Conservation (phyloP, 1,140 invertebrate species). For the Yoshiicerus persimilis region DNA sequence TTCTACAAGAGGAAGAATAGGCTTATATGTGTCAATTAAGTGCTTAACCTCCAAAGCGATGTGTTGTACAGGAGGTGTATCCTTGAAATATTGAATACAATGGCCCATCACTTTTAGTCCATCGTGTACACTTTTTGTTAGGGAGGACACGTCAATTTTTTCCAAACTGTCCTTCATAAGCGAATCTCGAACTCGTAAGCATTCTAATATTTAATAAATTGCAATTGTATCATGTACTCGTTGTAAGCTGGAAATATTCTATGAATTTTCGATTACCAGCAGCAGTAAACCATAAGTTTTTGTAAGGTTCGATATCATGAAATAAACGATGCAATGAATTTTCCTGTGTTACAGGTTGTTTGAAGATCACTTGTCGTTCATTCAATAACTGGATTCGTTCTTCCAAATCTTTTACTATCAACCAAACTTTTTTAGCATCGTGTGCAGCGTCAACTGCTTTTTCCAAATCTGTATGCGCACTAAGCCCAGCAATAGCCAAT, state of each 20-base stretch:
- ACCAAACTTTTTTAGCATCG: slow-evolving; percentile 69
- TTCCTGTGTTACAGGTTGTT: slow-evolving; percentile 67
- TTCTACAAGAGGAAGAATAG: slow-evolving; percentile 69
- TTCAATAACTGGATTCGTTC: slow-evolving; percentile 67
- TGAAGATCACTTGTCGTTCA: slow-evolving; percentile 71
- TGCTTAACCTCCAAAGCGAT: slow-evolving; percentile 63
- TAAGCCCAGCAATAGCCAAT: slow-evolving; percentile 56
- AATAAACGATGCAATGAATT: slow-evolving; percentile 67
- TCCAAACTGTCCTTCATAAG: slow-evolving; percentile 58
- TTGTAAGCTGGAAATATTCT: background rate
- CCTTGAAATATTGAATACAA: slow-evolving; percentile 23
- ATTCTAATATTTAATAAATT: slow-evolving; percentile 61
- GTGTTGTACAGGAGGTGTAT: slow-evolving; percentile 47
- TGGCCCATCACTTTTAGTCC: slow-evolving; percentile 54
- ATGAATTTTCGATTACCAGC: slow-evolving; percentile 57
- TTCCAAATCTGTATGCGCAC: slow-evolving; percentile 54
- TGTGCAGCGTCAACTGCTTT: slow-evolving; percentile 71
- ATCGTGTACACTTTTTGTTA: slow-evolving; percentile 68
- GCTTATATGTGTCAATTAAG: slow-evolving; percentile 71
- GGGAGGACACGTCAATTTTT: slow-evolving; percentile 64
- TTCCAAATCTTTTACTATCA: slow-evolving; percentile 69
- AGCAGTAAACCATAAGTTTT: slow-evolving; percentile 73
- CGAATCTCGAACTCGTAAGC: slow-evolving; percentile 65
- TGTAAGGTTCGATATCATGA: slow-evolving; percentile 77
- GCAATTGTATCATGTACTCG: background rate